Evolutionary conservation across 2,888 invertebrate genomes (phyloP).

Genomic region (Drosophila prolongata): DNA sequence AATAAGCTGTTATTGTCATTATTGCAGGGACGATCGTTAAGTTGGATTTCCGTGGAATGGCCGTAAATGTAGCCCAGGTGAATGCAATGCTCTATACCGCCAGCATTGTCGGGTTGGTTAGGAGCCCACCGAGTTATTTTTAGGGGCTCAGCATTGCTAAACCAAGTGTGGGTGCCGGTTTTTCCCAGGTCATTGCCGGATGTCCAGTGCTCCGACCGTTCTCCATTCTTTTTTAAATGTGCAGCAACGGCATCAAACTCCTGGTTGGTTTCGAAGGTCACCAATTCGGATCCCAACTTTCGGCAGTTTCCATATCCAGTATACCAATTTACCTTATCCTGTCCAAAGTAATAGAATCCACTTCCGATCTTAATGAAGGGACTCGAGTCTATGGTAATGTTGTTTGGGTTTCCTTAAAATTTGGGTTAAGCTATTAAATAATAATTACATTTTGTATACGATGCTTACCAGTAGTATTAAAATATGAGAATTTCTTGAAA

Average conservation of each 20-base stretch:
- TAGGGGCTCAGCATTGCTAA: constrained; percentile 51
- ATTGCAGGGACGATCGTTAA: constrained; percentile 40
- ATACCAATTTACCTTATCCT: constrained; percentile 26
- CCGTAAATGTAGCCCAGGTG: constrained; percentile 45
- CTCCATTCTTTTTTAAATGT: constrained; percentile 15
- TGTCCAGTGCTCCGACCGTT: constrained; percentile 36
- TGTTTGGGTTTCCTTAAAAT: constrained; percentile 26
- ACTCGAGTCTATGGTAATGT: constrained; percentile 3
- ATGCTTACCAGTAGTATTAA: not conserved
- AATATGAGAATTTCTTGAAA: not conserved
- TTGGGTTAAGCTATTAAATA: not conserved
- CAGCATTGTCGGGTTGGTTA: constrained; percentile 65
- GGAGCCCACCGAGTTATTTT: constrained; percentile 50
- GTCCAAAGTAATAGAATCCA: constrained; percentile 35
- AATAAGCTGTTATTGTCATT: constrained; percentile 4
- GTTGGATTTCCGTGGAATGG: constrained; percentile 32
- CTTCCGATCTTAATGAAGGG: constrained; percentile 21
- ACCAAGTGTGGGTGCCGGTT: constrained; percentile 53
- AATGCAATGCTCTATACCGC: constrained; percentile 51
- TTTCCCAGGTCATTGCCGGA: constrained; percentile 57
- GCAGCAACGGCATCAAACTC: constrained; percentile 23
- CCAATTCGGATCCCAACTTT: constrained; percentile 18
- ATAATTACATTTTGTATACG: too few relatives aligned
- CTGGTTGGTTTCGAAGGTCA: constrained; percentile 31
- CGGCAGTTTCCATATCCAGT: constrained; percentile 28